phyloP scores from a whole-genome alignment of 1,140 invertebrate genomes.

The Matsumurasca onukii region DNA sequence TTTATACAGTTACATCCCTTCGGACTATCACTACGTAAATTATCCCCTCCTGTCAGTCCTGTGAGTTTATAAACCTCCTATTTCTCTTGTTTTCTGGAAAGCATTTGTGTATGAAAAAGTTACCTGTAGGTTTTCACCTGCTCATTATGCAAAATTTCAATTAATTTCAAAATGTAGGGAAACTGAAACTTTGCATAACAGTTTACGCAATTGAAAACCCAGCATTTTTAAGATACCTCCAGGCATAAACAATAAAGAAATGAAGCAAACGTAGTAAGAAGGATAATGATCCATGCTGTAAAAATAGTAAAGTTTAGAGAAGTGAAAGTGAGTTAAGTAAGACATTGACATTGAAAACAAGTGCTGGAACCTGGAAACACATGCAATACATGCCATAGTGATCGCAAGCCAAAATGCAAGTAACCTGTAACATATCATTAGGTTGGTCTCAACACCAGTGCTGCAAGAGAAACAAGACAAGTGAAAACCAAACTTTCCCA shows the following conservation, averaged over 20 bases:
- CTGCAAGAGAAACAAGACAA: conserved; percentile 9
- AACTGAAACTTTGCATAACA: too few species aligned
- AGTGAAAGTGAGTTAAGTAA: background rate
- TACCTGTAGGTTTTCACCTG: too few species aligned
- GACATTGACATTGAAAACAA: conserved; percentile 1
- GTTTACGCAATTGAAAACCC: too few species aligned
- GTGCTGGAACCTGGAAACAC: conserved; percentile 18
- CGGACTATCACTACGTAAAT: too few species aligned
- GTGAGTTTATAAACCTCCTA: too few species aligned
- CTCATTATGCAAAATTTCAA: too few species aligned
- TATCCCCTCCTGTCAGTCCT: too few species aligned
- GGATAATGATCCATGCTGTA: too few species aligned
- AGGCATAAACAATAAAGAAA: background rate
- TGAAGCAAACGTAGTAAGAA: background rate
- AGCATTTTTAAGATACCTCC: background rate
- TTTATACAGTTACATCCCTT: too few species aligned
- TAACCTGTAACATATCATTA: conserved; percentile 8
- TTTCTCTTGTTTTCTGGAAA: too few species aligned
- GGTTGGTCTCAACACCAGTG: background rate
- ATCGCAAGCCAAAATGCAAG: conserved; percentile 12
- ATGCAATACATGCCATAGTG: background rate
- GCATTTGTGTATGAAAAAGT: too few species aligned
- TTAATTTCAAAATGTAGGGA: too few species aligned
- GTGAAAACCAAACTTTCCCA: background rate
- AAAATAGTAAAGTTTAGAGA: conserved; percentile 9